Evolutionary conservation across 2,797 vertebrate genomes (phyloP), one percentile per base, ranked within the genome.

Genomic region (Helarctos malayanus): DNA sequence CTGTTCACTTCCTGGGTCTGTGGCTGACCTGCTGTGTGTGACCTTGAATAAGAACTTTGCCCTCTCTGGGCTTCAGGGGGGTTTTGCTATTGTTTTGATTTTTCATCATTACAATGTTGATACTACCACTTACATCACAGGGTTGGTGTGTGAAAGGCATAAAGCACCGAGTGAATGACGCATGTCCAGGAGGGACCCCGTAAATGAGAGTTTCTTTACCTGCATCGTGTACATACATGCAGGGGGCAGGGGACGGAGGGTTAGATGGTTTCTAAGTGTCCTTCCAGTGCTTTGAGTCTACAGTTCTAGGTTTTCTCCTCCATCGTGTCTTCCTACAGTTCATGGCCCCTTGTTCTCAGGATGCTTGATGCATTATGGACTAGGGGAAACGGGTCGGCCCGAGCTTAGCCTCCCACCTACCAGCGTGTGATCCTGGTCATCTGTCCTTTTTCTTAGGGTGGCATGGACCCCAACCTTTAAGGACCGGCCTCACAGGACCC

Each of bases 11-110:
- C 21, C 13, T 38, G 15, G 35, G 29, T 56, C 93, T 65, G 52
- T 0, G 0, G 14, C 69, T 52, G 38, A 84, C 25, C 35, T 45
- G 27, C 32, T 76, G n/a, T 68, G 56, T 83, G 56, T 83, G 88
- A 84, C 78, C 69, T 41, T 97, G 59, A 52, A 10, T 12, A 27
- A 86, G 83, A 32, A 81, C 84, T 57, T 69, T 80, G 7, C 29
- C 73, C 18, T 59, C 52, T 93, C 49, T 95, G 21, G 11, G 54
- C 6, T 63, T 88, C 47, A 21, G 15, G 35, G 15, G 49, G 38
- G 19, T n/a, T 41, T 61, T 38, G 35, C 32, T 68, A 27, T n/a
- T 56, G 52, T 23, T 88, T 56, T 76, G 45, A 59, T 35, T 81
- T 95, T 91, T 65, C 69, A 79, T 82, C 68, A 41, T 61, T 71